These are phyloP conservation scores for Rhinolophus sinicus DNA, from an alignment of 2,113 vertebrate genomes.

Conservation along the genomic window DNA sequence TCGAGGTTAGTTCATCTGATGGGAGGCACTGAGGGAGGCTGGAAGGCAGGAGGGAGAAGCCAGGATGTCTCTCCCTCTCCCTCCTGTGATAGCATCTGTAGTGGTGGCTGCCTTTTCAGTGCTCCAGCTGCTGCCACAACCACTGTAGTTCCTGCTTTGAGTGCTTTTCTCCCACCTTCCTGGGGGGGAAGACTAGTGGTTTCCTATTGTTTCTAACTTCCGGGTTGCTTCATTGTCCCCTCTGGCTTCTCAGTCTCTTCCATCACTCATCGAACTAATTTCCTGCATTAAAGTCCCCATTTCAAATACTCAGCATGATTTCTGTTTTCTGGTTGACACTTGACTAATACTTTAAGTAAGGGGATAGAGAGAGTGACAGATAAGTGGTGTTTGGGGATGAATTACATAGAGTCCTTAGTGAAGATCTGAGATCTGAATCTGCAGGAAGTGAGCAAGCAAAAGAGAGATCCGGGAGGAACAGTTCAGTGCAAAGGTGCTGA, in stretches of 20 bases:
- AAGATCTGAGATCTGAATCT: background rate
- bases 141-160: background rate
- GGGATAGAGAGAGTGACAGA: background rate
- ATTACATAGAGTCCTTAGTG: background rate
- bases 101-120: background rate
- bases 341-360: background rate
- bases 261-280: background rate
- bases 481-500: background rate
- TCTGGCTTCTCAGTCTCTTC: background rate
- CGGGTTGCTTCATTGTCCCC: too few species aligned
- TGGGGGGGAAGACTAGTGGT: too few species aligned
- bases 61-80: background rate
- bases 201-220: background rate
- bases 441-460: background rate
- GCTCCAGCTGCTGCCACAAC: background rate
- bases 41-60: background rate
- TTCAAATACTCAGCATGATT: background rate
- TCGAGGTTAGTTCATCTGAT: background rate
- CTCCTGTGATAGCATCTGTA: too few species aligned
- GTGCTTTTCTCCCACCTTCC: background rate
- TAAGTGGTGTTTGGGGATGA: background rate
- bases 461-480: rapidly evolving
- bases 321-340: background rate
- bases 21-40: too few species aligned
- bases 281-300: background rate